Base-by-base conservation (phyloP, 2,888 invertebrate species). In the Tholera decimalis region DNA sequence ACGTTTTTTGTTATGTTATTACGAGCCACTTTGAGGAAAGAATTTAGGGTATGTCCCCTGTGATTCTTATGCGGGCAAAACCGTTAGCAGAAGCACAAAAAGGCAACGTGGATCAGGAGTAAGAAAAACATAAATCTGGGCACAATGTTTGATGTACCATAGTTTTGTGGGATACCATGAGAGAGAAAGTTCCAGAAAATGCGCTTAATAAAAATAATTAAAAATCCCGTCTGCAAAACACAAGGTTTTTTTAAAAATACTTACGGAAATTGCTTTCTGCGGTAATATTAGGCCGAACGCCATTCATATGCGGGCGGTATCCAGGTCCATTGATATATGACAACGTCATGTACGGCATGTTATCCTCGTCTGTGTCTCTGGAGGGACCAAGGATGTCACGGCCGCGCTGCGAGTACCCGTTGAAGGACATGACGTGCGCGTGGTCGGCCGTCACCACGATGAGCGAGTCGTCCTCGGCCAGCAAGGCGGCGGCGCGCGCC, bases 401-500 rank as follows among this genome's bases (percentile, higher is more conserved):
- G 8, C 93, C 93, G 7, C 97, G 94, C 18, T 88, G 88, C 8
- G 97, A 95, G 89, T 98, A 98, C 0, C 98, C 98, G 54, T 96
- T 96, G 77, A 96, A 95, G 20, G 96, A 92, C 96, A 98, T 96
- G 0, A 97, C 96, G 88, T 98, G 98, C 0, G 97, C 96, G 88
- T 98, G 98, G 91, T 98, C 98, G 0, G 97, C 95, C 0, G 97
- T 97, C 13, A 97, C 98, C 30, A 98, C 96, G 22, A 98, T 96
- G 39, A 98, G 92, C 0, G 98, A 98, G 70, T 98, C 90, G 13
- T 85, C 83, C 46, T 83, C 85, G 1, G 83, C 63, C 37, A 97
- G 89, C 69, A 96, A 87, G 49, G 70, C 72, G 41, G 93, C 75
- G 13, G 98, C 91, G 44, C 83, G 83, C 47, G 63, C 58, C 56